Base-by-base conservation (phyloP, 1,140 invertebrate genomes). In the Calycopis cecrops region DNA sequence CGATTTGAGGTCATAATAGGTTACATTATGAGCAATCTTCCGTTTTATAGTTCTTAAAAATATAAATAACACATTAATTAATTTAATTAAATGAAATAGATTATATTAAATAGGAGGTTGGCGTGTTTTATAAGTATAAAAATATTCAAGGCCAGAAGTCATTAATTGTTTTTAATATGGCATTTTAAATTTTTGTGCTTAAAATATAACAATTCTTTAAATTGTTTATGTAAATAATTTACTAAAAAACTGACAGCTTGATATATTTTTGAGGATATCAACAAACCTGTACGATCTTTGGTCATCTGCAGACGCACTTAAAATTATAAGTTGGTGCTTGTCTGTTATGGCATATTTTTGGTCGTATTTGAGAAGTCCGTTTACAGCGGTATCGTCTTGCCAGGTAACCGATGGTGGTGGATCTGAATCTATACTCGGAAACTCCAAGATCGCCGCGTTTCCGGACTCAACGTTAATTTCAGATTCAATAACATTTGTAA, bases 361-460 rank as follows among this genome's bases (percentile, higher is more conserved):
- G 60, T 92, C 93, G 74, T 96, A 96, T 48, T 92, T 89, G 11
- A 92, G 79, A 0, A 90, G 88, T 9, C 91, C 91, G 51, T 93
- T 91, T 1, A 90, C 88, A 4, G 91, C 90, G 50, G 93, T 91
- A 59, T 94, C 92, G 10, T 92, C 92, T 72, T 94, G 92, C 97
- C 97, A 98, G 44, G 91, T 92, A 0, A 97, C 94, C 16, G 93
- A 92, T 0, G 96, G 95, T 14, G 89, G 82, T 4, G 96, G 96
- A 70, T 95, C 90, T 50, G 95, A 96, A 59, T 95, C 92, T 62
- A 98, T 94, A 8, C 88, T 78, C 1, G 96, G 96, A 64, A 97
- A 90, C 59, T 94, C 90, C 51, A 98, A 87, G 63, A 97, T 91
- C 9, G 94, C 95, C 1, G 95, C 94, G 59, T 92, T 90, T 10